A percentile compares a stretch with the other conserved stretches of the same genome.
These are phyloP conservation scores for Poecilia velifera DNA, from an alignment of 2,797 vertebrate genomes.

Conservation along the genomic window DNA sequence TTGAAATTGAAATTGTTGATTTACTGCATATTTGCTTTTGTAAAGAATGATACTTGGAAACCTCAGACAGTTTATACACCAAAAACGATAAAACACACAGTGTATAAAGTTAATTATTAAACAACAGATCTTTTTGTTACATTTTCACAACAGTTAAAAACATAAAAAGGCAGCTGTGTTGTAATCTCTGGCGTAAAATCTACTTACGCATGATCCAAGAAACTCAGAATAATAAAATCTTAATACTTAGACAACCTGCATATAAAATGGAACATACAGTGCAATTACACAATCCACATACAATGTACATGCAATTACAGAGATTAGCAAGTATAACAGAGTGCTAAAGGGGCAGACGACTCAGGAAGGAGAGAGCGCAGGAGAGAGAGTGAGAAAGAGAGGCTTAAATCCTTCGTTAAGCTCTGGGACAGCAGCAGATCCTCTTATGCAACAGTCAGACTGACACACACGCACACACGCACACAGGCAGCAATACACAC, in stretches of 20 bases:
- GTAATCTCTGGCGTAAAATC: not conserved
- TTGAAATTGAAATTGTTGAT: not conserved
- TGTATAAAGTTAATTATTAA: not conserved
- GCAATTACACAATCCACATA: constrained; percentile 53
- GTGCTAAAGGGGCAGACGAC: constrained; percentile 43
- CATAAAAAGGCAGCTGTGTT: not conserved
- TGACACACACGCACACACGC: constrained; percentile 33
- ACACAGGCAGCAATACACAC: constrained; percentile 27
- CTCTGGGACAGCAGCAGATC: constrained; percentile 81
- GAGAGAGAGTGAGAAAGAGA: constrained; percentile 63
- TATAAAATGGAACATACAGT: constrained; percentile 22
- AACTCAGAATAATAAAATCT: constrained; percentile 18
- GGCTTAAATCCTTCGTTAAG: constrained; percentile 82
- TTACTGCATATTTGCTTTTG: not conserved
- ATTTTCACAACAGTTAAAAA: not conserved
- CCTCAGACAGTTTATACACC: not conserved
- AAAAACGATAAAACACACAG: not conserved
- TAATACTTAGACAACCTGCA: constrained; percentile 8
- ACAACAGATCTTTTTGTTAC: not conserved
- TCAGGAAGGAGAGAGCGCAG: constrained; percentile 38
- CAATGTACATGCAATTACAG: constrained; percentile 59
- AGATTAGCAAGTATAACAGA: constrained; percentile 61
- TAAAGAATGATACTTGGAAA: not conserved
- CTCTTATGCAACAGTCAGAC: constrained; percentile 81
- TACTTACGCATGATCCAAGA: not conserved